Conservation (phyloP, 2,113 vertebrate species). For the Theropithecus gelada region DNA sequence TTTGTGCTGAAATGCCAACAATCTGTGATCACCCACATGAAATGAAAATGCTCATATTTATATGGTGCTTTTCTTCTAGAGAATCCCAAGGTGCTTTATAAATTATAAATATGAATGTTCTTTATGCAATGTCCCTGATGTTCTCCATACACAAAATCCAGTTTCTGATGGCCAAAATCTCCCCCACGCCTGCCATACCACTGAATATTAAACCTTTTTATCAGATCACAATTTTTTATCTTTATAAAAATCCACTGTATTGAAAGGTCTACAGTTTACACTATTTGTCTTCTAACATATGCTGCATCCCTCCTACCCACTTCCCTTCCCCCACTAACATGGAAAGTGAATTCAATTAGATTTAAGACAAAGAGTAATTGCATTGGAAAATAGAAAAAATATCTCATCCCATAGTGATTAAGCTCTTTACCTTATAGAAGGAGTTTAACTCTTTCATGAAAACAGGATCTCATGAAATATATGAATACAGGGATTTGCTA, state of each 20-base stretch:
- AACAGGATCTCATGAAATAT: slow-evolving; percentile 27
- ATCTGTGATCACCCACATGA: slow-evolving; percentile 3
- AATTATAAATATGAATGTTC: slow-evolving; percentile 42
- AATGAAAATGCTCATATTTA: slow-evolving; percentile 37
- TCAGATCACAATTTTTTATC: slow-evolving; percentile 32
- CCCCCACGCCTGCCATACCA: background rate
- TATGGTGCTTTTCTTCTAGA: background rate
- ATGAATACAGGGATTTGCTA: slow-evolving; percentile 47
- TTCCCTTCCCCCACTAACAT: slow-evolving; percentile 61
- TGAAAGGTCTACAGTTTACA: slow-evolving; percentile 21
- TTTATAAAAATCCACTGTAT: slow-evolving; percentile 18
- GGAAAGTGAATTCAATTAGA: slow-evolving; percentile 79
- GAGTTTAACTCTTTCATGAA: slow-evolving; percentile 70
- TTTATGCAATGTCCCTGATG: background rate
- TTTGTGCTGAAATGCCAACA: slow-evolving; percentile 32
- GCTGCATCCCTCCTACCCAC: slow-evolving; percentile 5
- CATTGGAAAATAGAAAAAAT: slow-evolving; percentile 74
- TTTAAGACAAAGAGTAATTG: slow-evolving; percentile 80
- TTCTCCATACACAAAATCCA: background rate
- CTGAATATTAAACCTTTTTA: slow-evolving; percentile 36
- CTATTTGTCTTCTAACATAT: slow-evolving; percentile 61
- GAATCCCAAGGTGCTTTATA: slow-evolving; percentile 45
- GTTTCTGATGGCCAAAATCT: background rate
- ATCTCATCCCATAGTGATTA: slow-evolving; percentile 78
- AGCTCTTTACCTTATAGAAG: slow-evolving; percentile 64